phyloP scores from a whole-genome alignment of 2,888 invertebrate species.

The Dione vanillae region DNA sequence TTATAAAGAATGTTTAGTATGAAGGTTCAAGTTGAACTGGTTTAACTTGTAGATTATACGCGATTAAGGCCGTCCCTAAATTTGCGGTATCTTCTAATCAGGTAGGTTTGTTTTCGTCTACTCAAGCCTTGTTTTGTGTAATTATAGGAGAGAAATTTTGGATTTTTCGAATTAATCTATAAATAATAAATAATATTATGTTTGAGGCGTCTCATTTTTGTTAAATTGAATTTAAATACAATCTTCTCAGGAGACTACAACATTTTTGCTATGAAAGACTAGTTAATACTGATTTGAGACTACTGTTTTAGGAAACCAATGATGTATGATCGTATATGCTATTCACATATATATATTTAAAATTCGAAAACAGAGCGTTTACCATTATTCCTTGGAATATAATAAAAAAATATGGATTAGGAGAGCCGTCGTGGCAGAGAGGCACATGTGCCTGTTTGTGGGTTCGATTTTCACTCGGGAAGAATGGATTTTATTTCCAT shows the following conservation, averaged over 20 bases:
- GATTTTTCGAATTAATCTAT: slow-evolving; percentile 33
- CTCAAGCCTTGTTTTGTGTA: slow-evolving; percentile 47
- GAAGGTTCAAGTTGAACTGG: slow-evolving; percentile 42
- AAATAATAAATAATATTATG: neutral
- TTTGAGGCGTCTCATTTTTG: slow-evolving; percentile 13
- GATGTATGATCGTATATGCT: no score
- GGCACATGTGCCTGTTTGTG: no score
- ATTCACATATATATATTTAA: no score
- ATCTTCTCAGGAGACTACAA: neutral
- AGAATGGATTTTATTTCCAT: no score
- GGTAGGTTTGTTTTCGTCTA: slow-evolving; percentile 58
- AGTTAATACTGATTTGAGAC: neutral
- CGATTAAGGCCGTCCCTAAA: slow-evolving; percentile 52
- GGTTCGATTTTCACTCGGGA: no score
- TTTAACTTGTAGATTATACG: slow-evolving; percentile 55
- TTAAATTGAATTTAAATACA: slow-evolving; percentile 6
- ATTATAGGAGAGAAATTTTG: slow-evolving; percentile 38
- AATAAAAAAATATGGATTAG: no score
- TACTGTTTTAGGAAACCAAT: neutral
- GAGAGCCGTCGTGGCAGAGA: no score
- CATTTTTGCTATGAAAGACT: neutral
- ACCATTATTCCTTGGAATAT: no score
- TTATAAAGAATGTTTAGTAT: slow-evolving; percentile 8
- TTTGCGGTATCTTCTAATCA: slow-evolving; percentile 52
- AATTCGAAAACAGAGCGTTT: no score